Evolutionary conservation across 1,140 invertebrate genomes (phyloP), one percentile per base, ranked within the genome.

Genomic region (Drosophila funebris): DNA sequence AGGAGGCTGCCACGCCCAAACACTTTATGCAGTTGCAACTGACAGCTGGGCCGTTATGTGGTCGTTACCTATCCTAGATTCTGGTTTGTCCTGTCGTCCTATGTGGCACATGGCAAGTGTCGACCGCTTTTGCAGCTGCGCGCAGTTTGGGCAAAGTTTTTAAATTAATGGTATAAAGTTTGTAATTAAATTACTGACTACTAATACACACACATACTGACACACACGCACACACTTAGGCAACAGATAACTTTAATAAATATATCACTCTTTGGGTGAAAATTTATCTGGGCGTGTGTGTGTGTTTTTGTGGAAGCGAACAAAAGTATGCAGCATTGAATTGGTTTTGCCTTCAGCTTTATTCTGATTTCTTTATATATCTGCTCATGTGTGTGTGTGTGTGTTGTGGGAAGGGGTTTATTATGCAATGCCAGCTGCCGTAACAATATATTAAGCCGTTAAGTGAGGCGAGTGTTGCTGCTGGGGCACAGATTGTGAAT

Each of bases 401-500:
- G 16, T 33, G 66, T 6, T 11, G 4, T n/a, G 9, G 29, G 6
- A 13, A 14, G 27, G 14, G 1, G 7, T 1, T 60, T 62, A 87
- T 85, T 87, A 85, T 85, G 82, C 78, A 67, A 57, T 41, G 67
- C 75, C 82, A 78, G 78, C 78, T 83, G 83, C 83, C 68, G 83
- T 70, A 78, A 87, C 83, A 88, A 87, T 88, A 88, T 87, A 87
- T 87, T 87, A 87, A 87, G 76, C 83, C 72, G 83, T 87, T 87
- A 87, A 87, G 82, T 87, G 82, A 85, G 83, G 78, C 74, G 64
- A 57, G 48, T 70, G 67, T 64, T 48, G 44, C 56, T 77, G 73
- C 44, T 54, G 56, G 50, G 50, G 82, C 82, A 85, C 78, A 87
- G 82, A 82, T 85, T 85, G 82, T 46, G 66, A 67, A 74, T 80